phyloP scores from a whole-genome alignment of 2,113 vertebrate species.

The Condylura cristata region DNA sequence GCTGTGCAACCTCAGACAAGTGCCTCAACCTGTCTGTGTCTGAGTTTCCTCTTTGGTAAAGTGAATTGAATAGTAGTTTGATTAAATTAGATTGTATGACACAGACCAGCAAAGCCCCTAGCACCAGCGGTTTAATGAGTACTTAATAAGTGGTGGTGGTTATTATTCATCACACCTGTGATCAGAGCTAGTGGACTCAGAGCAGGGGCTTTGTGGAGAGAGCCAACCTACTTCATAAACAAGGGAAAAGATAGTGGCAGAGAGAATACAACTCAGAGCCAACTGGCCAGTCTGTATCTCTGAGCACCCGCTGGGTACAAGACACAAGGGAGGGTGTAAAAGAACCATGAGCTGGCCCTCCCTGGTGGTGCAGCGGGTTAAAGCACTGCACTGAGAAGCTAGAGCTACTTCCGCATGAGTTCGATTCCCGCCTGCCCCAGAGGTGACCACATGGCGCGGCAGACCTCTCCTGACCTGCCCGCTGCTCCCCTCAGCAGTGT shows the following conservation, averaged over 20 bases:
- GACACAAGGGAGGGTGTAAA: neutral
- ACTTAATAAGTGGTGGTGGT: neutral
- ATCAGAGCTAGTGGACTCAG: neutral
- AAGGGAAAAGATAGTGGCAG: neutral
- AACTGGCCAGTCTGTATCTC: neutral
- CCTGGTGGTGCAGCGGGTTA: too few relatives aligned
- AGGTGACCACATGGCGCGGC: too few relatives aligned
- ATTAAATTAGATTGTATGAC: neutral
- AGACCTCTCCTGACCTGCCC: too few relatives aligned
- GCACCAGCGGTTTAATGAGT: neutral
- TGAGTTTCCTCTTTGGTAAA: neutral
- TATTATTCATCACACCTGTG: neutral
- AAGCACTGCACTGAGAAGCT: too few relatives aligned
- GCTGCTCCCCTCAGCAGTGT: too few relatives aligned
- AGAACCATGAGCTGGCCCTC: neutral
- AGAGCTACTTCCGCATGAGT: too few relatives aligned
- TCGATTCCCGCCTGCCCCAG: too few relatives aligned
- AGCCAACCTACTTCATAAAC: neutral
- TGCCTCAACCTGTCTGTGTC: neutral
- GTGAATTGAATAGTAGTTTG: neutral
- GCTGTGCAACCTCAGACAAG: slow-evolving; percentile 9
- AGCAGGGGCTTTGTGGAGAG: neutral
- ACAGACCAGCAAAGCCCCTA: neutral
- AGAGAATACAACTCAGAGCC: neutral
- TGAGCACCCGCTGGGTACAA: neutral